Conservation (phyloP, 2,113 vertebrate species). For the Cacatua alba region DNA sequence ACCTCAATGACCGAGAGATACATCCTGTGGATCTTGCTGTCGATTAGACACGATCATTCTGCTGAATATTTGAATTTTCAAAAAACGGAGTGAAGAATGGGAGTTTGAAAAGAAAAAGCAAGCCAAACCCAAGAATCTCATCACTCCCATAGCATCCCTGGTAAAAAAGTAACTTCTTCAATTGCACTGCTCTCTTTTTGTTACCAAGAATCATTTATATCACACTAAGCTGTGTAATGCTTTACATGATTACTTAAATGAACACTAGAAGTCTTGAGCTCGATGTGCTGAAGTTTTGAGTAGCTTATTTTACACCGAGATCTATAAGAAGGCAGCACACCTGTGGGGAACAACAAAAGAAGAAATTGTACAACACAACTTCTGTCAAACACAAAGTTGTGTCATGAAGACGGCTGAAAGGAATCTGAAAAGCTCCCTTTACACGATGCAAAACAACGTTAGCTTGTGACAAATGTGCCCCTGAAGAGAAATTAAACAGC, state of each 20-base stretch:
- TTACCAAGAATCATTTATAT: background rate
- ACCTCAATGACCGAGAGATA: background rate
- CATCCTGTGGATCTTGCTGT: background rate
- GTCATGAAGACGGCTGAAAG: background rate
- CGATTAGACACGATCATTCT: background rate
- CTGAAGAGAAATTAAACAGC: constrained; percentile 47
- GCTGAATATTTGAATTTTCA: background rate
- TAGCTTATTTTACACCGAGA: background rate
- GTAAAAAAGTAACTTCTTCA: background rate
- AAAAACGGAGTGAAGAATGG: background rate
- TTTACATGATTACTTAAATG: background rate
- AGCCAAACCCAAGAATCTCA: background rate
- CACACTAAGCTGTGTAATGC: background rate
- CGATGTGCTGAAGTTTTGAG: background rate
- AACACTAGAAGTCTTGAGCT: background rate
- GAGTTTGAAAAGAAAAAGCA: background rate
- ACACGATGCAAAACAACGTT: background rate
- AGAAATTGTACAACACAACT: background rate
- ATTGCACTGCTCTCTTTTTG: background rate
- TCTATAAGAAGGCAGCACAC: accelerated
- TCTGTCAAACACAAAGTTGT: background rate
- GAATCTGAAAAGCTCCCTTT: background rate
- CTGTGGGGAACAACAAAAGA: background rate
- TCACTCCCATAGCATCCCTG: background rate
- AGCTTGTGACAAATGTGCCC: constrained; percentile 17